These are phyloP conservation scores for Lagodon rhomboides DNA, from an alignment of 2,797 vertebrate genomes.

Conservation along the genomic window DNA sequence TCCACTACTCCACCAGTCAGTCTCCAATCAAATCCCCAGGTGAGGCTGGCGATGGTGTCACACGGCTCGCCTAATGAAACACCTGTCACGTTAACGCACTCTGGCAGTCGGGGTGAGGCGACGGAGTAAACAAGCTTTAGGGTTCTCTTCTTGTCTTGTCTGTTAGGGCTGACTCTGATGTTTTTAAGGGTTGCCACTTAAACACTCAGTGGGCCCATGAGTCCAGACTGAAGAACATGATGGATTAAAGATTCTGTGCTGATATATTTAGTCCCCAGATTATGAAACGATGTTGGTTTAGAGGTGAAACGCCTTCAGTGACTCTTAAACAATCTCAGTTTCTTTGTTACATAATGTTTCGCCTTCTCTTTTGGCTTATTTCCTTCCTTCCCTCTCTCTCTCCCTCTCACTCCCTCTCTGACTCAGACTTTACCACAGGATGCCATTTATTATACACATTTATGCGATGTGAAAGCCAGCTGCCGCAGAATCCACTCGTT, in stretches of 20 bases:
- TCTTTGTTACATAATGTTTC: not conserved
- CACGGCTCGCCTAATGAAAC: not conserved
- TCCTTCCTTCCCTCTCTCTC: not conserved
- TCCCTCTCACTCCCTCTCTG: not conserved
- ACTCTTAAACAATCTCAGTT: not conserved
- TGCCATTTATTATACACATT: constrained; percentile 1
- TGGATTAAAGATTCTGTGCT: not conserved
- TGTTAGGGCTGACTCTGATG: not conserved
- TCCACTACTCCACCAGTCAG: constrained; percentile 90
- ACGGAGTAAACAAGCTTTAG: not conserved
- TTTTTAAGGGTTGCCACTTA: not conserved
- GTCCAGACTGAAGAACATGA: not conserved
- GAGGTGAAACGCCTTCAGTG: not conserved
- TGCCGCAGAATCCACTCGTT: constrained; percentile 29
- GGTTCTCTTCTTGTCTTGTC: not conserved
- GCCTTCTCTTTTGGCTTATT: not conserved
- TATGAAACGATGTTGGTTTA: not conserved
- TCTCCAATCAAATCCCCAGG: constrained; percentile 95
- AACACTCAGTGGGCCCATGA: not conserved
- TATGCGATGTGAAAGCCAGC: constrained; percentile 28
- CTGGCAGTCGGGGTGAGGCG: not conserved
- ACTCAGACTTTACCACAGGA: not conserved
- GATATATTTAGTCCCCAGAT: not conserved
- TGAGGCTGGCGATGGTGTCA: constrained; percentile 81
- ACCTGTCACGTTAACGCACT: constrained; percentile 2